Evolutionary conservation across 1,140 invertebrate species (phyloP).

Genomic region (Alviniconcha marisindica): DNA sequence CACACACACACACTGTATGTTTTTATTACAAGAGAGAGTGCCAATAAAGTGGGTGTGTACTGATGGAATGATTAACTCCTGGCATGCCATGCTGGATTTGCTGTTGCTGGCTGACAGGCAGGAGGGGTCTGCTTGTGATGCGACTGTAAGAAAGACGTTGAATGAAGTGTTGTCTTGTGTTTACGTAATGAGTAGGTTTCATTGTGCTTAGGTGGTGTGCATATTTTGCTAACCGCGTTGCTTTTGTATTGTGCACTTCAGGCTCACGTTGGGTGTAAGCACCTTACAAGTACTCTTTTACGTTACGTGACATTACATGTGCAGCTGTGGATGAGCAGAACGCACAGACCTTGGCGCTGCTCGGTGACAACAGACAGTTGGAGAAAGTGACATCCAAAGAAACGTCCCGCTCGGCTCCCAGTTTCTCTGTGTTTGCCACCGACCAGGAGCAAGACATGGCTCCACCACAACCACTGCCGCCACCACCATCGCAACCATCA

Average conservation of each 20-base stretch:
- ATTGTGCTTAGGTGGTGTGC: not conserved
- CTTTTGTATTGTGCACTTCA: not conserved
- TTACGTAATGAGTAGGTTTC: not conserved
- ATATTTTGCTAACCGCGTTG: too few relatives aligned
- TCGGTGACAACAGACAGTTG: slow-evolving; percentile 29
- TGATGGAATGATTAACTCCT: too few relatives aligned
- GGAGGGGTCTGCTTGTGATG: too few relatives aligned
- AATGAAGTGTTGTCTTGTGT: not conserved
- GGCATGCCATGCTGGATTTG: too few relatives aligned
- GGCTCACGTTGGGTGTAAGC: not conserved
- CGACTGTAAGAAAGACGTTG: not conserved
- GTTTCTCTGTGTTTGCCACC: slow-evolving; percentile 65
- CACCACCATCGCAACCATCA: not conserved
- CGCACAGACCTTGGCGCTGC: slow-evolving; percentile 69
- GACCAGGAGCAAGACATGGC: slow-evolving; percentile 43
- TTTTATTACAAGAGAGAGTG: too few relatives aligned
- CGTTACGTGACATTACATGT: not conserved
- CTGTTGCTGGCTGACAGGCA: too few relatives aligned
- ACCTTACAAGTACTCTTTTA: not conserved
- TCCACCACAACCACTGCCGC: not conserved
- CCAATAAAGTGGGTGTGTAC: too few relatives aligned
- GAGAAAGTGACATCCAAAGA: slow-evolving; percentile 44
- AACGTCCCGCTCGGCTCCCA: slow-evolving; percentile 68
- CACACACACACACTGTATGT: too few relatives aligned
- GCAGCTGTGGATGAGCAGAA: slow-evolving; percentile 78